Conservation (phyloP, 2,797 vertebrate genomes). For the Gallinago solitaria region DNA sequence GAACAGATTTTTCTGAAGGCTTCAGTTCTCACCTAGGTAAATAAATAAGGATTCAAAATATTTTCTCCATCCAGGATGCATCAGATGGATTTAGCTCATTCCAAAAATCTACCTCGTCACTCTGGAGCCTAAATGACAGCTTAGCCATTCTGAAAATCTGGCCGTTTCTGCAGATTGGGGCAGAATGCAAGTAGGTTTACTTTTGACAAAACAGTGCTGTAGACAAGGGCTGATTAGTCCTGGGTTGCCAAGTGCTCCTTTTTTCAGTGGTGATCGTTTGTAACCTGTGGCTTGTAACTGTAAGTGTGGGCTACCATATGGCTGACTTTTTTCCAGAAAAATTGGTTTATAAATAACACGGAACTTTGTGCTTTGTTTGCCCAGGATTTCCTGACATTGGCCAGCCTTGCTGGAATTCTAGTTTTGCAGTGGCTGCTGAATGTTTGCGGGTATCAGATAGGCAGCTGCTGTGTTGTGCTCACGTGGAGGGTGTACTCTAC, state of each 20-base stretch:
- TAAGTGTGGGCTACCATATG: not conserved
- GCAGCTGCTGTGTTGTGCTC: not conserved
- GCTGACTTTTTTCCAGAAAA: not conserved
- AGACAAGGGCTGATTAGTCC: not conserved
- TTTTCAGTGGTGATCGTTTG: not conserved
- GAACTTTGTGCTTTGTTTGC: slow-evolving; percentile 40
- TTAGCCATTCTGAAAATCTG: not conserved
- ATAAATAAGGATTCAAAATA: not conserved
- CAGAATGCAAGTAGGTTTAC: not conserved
- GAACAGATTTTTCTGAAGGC: not conserved
- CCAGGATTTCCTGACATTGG: slow-evolving; percentile 61
- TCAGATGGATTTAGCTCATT: not conserved
- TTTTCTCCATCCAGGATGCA: not conserved
- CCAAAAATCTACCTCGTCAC: not conserved
- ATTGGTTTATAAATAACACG: slow-evolving; percentile 12
- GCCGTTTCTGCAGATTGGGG: not conserved
- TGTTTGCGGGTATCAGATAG: not conserved
- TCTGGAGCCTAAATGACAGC: not conserved
- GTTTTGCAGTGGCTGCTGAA: not conserved
- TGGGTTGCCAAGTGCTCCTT: not conserved
- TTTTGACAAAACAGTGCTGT: not conserved
- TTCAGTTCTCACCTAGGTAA: not conserved
- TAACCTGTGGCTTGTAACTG: not conserved
- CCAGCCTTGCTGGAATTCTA: not conserved
- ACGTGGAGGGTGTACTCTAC: fast-evolving